Evolutionary conservation across 2,113 vertebrate genomes (phyloP), one percentile per base, ranked within the genome.

Genomic region (Phyllopteryx taeniolatus): DNA sequence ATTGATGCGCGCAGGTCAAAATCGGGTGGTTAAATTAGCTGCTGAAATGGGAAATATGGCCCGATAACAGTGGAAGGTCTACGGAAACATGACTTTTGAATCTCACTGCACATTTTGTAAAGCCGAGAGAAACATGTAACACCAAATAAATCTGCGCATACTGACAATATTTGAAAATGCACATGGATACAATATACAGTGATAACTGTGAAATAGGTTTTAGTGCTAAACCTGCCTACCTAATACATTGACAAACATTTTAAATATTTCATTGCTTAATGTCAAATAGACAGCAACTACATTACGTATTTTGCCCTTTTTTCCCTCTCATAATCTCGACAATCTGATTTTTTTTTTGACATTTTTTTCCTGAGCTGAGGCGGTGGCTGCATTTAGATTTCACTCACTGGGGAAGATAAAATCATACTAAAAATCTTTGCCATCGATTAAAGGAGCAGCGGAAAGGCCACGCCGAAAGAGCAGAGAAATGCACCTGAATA

Each of bases 321-420:
- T 35, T 61, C 1, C 2, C 57, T 67, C 3, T 49, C 19, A 20
- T 33, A n/a, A 54, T 17, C 31, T 51, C 33, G 46, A 14, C 42
- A 65, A 60, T 49, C 39, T 66, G 65, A 72, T 77, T 22, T 49
- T 67, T 56, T 82, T 17, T 67, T 5, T 6, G 57, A 60, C n/a
- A n/a, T 77, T 22, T 44, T 67, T 56, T 82, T 14, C 69, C 31
- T 8, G 59, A 61, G 5, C 67, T 54, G 31, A 79, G 76, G 76
- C 51, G 60, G 68, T 74, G 74, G 66, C 74, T 62, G 59, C 61
- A 83, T 83, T 86, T 78, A 81, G 83, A 81, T 83, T 86, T 74
- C 74, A 68, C 79, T 85, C 71, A 79, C 62, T 2, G 14, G 2
- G 15, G 15, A 35, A 79, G 67, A 64, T 56, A 75, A 77, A 85